phyloP scores from a whole-genome alignment of 2,888 invertebrate genomes.

The Folsomia manolachei region DNA sequence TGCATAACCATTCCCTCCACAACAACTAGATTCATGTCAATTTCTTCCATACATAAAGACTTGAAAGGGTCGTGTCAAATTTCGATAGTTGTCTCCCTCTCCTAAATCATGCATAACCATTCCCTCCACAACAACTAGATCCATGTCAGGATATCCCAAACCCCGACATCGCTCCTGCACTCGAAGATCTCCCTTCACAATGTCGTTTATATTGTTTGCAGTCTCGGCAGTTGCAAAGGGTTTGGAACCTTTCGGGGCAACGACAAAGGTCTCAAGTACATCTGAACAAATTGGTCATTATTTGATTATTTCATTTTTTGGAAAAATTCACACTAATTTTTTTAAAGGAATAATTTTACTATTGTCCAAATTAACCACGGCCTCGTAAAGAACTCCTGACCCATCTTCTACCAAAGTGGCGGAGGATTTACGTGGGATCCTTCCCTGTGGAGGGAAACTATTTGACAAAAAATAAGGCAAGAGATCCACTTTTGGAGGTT shows the following conservation, averaged over 20 bases:
- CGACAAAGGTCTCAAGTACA: slow-evolving; percentile 4
- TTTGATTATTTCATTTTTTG: too few species aligned
- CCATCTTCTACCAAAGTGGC: slow-evolving; percentile 5
- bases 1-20: not conserved
- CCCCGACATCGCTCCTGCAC: slow-evolving; percentile 13
- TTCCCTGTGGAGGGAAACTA: not conserved
- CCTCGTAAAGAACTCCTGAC: not conserved
- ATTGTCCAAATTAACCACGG: slow-evolving; percentile 24
- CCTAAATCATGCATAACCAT: not conserved
- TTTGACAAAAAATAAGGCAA: not conserved
- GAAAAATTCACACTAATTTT: too few species aligned
- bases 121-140: slow-evolving; percentile 9
- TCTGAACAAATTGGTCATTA: too few species aligned
- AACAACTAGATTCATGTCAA: slow-evolving; percentile 21
- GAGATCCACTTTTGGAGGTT: not conserved
- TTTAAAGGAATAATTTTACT: too few species aligned
- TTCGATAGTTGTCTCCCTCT: not conserved
- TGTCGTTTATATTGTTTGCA: not conserved
- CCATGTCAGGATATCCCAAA: slow-evolving; percentile 25
- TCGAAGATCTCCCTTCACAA: slow-evolving; percentile 8
- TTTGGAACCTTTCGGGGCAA: not conserved
- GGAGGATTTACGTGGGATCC: not conserved
- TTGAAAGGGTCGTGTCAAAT: not conserved
- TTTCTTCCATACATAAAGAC: slow-evolving; percentile 17
- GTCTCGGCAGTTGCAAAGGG: slow-evolving; percentile 9